Evolutionary conservation across 2,888 invertebrate species (phyloP).

Genomic region (Pardosa pseudoannulata): DNA sequence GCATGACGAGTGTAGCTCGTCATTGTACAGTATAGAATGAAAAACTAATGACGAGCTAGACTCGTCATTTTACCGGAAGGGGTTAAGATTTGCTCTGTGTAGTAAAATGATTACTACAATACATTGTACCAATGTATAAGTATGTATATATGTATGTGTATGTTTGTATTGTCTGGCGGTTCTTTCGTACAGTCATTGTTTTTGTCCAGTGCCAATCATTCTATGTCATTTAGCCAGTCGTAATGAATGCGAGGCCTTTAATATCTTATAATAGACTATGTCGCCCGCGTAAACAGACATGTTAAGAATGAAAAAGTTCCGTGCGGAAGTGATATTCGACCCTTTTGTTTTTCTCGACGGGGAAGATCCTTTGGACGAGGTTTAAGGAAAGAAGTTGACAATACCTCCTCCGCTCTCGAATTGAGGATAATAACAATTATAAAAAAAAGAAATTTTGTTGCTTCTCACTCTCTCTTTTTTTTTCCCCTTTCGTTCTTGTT

Average conservation of each 20-base stretch:
- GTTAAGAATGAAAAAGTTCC: too few species aligned
- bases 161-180: too few species aligned
- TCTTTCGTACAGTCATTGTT: too few species aligned
- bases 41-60: too few species aligned
- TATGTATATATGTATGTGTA: too few species aligned
- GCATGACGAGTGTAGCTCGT: too few species aligned
- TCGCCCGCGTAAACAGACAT: background rate
- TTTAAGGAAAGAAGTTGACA: conserved; percentile 18
- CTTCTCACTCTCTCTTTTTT: background rate
- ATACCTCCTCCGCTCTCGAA: conserved; percentile 16
- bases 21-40: too few species aligned
- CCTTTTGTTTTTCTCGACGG: conserved; percentile 42
- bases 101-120: too few species aligned
- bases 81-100: too few species aligned
- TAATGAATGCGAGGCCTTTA: background rate
- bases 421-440: conserved; percentile 2
- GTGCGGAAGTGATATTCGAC: conserved; percentile 59
- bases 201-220: too few species aligned
- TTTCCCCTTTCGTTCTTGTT: background rate
- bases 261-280: conserved; percentile 13
- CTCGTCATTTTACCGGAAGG: too few species aligned
- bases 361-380: conserved; percentile 30
- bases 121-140: too few species aligned
- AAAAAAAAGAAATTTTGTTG: conserved; percentile 13
- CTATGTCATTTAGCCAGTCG: background rate